Conservation (phyloP, 2,888 invertebrate species). For the Eupelmus urozonus region DNA sequence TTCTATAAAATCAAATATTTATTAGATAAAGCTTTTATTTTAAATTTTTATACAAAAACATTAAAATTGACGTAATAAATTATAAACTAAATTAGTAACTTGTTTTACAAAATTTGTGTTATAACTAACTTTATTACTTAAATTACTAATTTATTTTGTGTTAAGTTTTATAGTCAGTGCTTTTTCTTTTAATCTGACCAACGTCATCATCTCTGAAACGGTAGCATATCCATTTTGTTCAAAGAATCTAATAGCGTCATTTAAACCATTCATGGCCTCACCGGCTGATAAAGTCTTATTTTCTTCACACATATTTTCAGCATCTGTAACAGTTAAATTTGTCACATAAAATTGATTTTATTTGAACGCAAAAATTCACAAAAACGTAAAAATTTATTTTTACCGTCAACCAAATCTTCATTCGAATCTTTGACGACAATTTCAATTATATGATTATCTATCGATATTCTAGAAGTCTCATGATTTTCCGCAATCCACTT, state of each 20-base stretch:
- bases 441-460: conserved; percentile 46
- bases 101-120: conserved; percentile 34
- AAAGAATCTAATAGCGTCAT: conserved; percentile 49
- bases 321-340: conserved; percentile 40
- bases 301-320: conserved; percentile 45
- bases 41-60: conserved; percentile 50
- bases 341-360: background rate
- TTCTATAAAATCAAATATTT: too few relatives aligned
- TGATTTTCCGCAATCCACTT: conserved; percentile 49
- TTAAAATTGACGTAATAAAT: conserved; percentile 44
- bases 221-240: conserved; percentile 50
- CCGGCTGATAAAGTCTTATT: conserved; percentile 49
- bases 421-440: conserved; percentile 42
- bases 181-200: conserved; percentile 53
- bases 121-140: conserved; percentile 21
- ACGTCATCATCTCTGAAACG: conserved; percentile 50
- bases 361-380: background rate
- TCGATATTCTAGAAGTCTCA: conserved; percentile 31
- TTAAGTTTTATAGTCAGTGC: conserved; percentile 52
- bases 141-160: conserved; percentile 27
- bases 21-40: conserved; percentile 42
- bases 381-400: conserved; percentile 1
- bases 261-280: conserved; percentile 48
- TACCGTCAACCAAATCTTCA: conserved; percentile 46
- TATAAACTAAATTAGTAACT: conserved; percentile 36